Evolutionary conservation across 1,140 invertebrate genomes (phyloP), one percentile per base, ranked within the genome.

Genomic region (Armadillidium nasatum): DNA sequence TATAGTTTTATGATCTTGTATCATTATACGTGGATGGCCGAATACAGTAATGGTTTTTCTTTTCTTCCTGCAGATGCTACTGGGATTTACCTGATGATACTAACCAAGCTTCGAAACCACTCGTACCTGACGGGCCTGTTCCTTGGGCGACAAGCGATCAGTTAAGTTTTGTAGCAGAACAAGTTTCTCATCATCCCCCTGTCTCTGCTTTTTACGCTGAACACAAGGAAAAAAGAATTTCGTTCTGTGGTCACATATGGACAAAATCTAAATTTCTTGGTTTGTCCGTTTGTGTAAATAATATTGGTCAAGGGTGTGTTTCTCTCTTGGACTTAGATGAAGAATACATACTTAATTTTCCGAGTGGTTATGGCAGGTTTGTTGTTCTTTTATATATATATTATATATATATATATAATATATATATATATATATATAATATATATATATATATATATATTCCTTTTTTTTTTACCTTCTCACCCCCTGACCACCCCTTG

Each of bases 101-200:
- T 19, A 23, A 50, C 72, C 23, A 71, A 75, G 46, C 43, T 50
- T n/a, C n/a, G n/a, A n/a, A n/a, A n/a, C n/a, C n/a, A n/a, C n/a
- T n/a, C 33, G 75, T 73, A 10, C 84, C 85, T 22, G 92, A 94
- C 82, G 93, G 93, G 0, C 92, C 92, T 10, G 88, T 95, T 72
- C 90, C 91, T 15, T 94, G 93, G 93, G 93, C 91, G 83, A 88
- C 87, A 7, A 86, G 88, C 50, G 88, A 92, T 85, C 92, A 95
- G 82, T 87, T 96, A 6, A 90, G 90, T 10, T 99, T 98, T 86
- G 89, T 97, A 77, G 96, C 97, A 3, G 97, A 99, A 86, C 97
- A 99, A 87, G 97, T 99, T 6, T 98, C 95, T 10, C 97, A 99
- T 88, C 97, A 99, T 88, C 98, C 97, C 11, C 97, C 97, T 93